phyloP scores from a whole-genome alignment of 1,140 invertebrate species.

The Lordiphosa clarofinis region DNA sequence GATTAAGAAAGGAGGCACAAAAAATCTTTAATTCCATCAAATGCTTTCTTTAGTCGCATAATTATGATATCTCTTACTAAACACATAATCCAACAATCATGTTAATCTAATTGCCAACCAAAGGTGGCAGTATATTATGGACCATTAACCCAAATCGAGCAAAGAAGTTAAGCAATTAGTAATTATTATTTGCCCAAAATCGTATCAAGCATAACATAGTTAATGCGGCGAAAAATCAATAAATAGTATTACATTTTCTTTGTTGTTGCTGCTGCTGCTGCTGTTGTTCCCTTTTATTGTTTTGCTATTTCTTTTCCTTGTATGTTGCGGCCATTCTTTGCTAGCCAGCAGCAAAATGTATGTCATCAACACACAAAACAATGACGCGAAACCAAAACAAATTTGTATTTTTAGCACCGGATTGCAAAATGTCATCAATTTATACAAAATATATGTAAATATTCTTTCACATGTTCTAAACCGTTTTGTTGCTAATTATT shows the following conservation, averaged over 20 bases:
- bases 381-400: constrained; percentile 53
- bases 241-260: constrained; percentile 60
- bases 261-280: constrained; percentile 15
- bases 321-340: constrained; percentile 22
- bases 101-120: too few relatives aligned
- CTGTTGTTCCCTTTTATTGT: constrained; percentile 1
- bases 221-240: constrained; percentile 48
- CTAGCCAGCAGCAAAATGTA: constrained; percentile 40
- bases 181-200: constrained; percentile 32
- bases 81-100: too few relatives aligned
- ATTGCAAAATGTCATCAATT: constrained; percentile 9
- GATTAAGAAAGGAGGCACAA: too few relatives aligned
- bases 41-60: too few relatives aligned
- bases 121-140: too few relatives aligned
- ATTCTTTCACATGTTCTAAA: background rate
- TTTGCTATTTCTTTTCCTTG: constrained; percentile 11
- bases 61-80: too few relatives aligned
- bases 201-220: constrained; percentile 13
- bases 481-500: constrained; percentile 55
- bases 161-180: background rate
- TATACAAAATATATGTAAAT: constrained; percentile 46
- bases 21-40: too few relatives aligned
- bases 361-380: constrained; percentile 44
- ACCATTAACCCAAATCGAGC: background rate
- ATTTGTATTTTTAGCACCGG: constrained; percentile 55